Conservation (phyloP, 2,113 vertebrate genomes). For the Zosterops lateralis region DNA sequence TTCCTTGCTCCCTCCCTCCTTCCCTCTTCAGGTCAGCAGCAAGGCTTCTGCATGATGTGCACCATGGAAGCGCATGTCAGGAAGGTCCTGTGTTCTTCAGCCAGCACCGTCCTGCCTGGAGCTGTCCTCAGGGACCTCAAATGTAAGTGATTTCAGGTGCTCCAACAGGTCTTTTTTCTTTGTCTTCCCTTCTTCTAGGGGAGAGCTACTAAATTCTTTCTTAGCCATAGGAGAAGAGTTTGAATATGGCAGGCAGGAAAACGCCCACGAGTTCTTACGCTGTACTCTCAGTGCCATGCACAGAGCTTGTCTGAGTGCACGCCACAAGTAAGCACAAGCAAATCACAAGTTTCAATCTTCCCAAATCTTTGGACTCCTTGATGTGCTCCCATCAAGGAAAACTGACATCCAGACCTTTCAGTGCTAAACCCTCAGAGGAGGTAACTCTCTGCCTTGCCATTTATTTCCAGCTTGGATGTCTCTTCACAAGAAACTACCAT, state of each 20-base stretch:
- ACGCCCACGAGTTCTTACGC: conserved; percentile 88
- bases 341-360: fast-evolving
- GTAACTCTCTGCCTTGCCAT: not conserved
- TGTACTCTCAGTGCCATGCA: conserved; percentile 91
- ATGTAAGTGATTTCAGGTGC: not conserved
- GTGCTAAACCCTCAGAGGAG: not conserved
- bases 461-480: conserved; percentile 79
- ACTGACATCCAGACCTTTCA: not conserved
- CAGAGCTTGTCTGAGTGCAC: conserved; percentile 84
- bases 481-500: conserved; percentile 85
- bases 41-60: not conserved
- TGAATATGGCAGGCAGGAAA: conserved; percentile 87
- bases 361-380: fast-evolving
- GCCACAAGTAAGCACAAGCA: conserved; percentile 75
- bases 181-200: not conserved
- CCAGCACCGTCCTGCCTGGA: not conserved
- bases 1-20: not conserved
- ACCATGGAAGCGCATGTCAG: not conserved
- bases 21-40: not conserved
- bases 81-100: not conserved
- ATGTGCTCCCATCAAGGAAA: not conserved
- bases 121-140: not conserved
- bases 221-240: conserved; percentile 90
- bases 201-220: not conserved
- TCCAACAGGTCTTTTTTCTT: not conserved